Percentiles rank a stretch among this genome's conserved stretches.
Conservation (phyloP, 2,888 invertebrate genomes). For the Nebria brevicollis region DNA sequence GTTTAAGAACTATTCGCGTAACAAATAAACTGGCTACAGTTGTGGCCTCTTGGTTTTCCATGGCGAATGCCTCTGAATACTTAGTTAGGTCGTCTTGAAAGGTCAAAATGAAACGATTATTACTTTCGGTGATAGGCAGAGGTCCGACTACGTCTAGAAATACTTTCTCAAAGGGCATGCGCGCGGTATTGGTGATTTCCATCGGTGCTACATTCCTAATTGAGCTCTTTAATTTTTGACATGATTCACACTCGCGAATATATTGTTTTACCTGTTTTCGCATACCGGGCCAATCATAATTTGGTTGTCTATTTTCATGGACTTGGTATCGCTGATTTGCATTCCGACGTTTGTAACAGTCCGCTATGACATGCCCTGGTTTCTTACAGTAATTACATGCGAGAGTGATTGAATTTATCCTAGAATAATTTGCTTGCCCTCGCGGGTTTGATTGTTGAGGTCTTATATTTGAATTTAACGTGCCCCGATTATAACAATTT, state of each 20-base stretch:
- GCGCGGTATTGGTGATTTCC: slow-evolving; percentile 51
- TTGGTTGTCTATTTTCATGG: no score
- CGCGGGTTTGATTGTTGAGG: neutral
- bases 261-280: slow-evolving; percentile 49
- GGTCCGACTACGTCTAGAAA: slow-evolving; percentile 54
- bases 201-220: slow-evolving; percentile 48
- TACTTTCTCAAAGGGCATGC: slow-evolving; percentile 51
- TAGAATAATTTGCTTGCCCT: neutral
- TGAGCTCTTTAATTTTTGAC: slow-evolving; percentile 48
- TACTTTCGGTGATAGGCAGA: slow-evolving; percentile 49
- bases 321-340: neutral
- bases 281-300: slow-evolving; percentile 51
- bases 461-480: neutral
- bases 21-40: slow-evolving; percentile 50
- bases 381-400: slow-evolving; percentile 33
- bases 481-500: neutral
- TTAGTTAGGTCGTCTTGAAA: slow-evolving; percentile 54
- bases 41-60: slow-evolving; percentile 52
- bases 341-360: slow-evolving; percentile 23
- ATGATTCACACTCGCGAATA: slow-evolving; percentile 51
- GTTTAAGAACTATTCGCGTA: slow-evolving; percentile 49
- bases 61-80: slow-evolving; percentile 51
- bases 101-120: slow-evolving; percentile 53
- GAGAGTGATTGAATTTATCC: neutral
- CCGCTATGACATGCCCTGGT: slow-evolving; percentile 16